Percentiles rank a stretch among this genome's conserved stretches.
Evolutionary conservation across 2,113 vertebrate genomes (phyloP).

Genomic region (Illadopsis cleaveri): DNA sequence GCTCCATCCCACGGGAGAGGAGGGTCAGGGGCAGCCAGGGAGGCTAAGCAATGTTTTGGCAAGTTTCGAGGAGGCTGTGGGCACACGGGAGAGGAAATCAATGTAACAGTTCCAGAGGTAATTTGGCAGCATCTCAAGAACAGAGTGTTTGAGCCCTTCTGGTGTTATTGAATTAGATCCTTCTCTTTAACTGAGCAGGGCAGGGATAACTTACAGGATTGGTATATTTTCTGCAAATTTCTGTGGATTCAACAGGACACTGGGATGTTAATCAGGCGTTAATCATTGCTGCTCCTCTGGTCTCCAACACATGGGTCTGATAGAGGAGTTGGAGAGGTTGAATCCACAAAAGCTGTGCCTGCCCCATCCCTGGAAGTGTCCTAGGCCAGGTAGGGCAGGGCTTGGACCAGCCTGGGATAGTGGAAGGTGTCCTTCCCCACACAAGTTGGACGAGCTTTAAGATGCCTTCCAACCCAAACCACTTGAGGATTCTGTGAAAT

Average conservation of each 20-base stretch:
- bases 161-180: background rate
- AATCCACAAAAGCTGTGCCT: background rate
- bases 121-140: background rate
- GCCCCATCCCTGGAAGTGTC: background rate
- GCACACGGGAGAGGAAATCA: background rate
- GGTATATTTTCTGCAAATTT: background rate
- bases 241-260: accelerated
- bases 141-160: background rate
- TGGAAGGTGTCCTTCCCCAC: background rate
- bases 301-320: background rate
- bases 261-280: too few relatives aligned
- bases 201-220: background rate
- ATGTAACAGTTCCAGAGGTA: background rate
- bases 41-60: background rate
- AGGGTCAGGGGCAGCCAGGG: background rate
- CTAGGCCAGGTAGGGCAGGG: background rate
- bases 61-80: accelerated
- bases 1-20: accelerated
- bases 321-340: background rate
- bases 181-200: accelerated
- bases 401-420: accelerated
- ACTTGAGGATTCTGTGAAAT: background rate
- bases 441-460: background rate
- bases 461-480: background rate
- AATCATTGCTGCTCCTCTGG: background rate